phyloP scores from a whole-genome alignment of 2,888 invertebrate genomes.

The Ptilodon capucinus region DNA sequence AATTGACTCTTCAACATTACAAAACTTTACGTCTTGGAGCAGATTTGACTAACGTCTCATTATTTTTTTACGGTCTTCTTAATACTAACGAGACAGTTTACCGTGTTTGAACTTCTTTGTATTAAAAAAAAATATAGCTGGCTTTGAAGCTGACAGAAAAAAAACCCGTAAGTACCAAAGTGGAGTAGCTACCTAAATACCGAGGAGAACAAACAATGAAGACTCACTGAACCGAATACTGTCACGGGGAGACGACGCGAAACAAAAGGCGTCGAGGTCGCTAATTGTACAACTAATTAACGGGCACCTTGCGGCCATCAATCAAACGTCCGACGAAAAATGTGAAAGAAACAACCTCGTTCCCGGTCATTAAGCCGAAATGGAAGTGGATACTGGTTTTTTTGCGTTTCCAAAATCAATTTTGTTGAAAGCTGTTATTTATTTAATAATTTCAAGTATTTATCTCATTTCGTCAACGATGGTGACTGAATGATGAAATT shows the following conservation, averaged over 20 bases:
- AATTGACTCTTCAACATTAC: no score
- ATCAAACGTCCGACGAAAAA: slow-evolving; percentile 53
- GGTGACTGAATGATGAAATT: background rate
- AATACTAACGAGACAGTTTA: no score
- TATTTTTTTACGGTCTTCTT: no score
- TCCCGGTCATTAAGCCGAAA: slow-evolving; percentile 34
- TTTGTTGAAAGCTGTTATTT: background rate
- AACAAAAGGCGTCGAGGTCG: slow-evolving; percentile 31
- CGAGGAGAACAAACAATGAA: slow-evolving; percentile 3
- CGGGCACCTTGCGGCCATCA: slow-evolving; percentile 59
- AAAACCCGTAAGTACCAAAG: background rate
- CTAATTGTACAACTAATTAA: slow-evolving; percentile 63
- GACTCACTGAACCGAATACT: slow-evolving; percentile 8
- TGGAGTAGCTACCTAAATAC: no score
- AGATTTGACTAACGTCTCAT: no score
- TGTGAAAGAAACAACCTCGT: slow-evolving; percentile 41
- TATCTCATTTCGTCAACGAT: background rate
- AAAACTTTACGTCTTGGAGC: no score
- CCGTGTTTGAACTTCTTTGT: no score
- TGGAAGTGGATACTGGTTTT: slow-evolving; percentile 4
- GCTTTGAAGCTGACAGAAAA: no score
- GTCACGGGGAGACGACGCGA: slow-evolving; percentile 24
- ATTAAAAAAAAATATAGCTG: no score
- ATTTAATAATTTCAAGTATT: background rate
- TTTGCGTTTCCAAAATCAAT: slow-evolving; percentile 1